Conservation (phyloP, 2,888 invertebrate genomes). For the Campoplex nolae region DNA sequence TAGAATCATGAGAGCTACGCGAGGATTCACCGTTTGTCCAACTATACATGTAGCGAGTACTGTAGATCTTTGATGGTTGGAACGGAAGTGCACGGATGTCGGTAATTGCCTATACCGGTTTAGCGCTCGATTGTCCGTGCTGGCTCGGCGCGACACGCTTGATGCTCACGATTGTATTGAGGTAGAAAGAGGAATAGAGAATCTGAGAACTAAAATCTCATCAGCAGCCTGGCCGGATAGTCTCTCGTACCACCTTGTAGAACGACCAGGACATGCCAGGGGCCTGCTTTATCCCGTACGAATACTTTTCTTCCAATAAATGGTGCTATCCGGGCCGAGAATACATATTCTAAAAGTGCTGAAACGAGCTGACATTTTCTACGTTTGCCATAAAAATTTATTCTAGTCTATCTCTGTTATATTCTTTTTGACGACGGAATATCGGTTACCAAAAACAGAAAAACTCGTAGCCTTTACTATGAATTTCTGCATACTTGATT, state of each 20-base stretch:
- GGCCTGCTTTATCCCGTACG: neutral
- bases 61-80: conserved; percentile 32
- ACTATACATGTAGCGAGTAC: conserved; percentile 30
- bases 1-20: conserved; percentile 49
- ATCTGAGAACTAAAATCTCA: conserved; percentile 57
- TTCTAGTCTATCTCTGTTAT: neutral
- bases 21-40: conserved; percentile 44
- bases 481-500: neutral
- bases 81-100: conserved; percentile 56
- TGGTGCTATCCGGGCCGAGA: neutral
- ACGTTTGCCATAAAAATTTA: neutral
- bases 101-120: conserved; percentile 65
- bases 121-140: conserved; percentile 61
- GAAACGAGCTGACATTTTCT: conserved; percentile 6
- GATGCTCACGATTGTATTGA: conserved; percentile 38
- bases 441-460: neutral
- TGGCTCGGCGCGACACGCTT: conserved; percentile 47
- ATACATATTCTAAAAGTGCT: neutral
- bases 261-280: conserved; percentile 11
- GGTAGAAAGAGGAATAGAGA: conserved; percentile 15
- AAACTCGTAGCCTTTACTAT: neutral
- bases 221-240: conserved; percentile 38
- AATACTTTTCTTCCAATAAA: conserved; percentile 43
- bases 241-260: conserved; percentile 38
- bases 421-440: neutral